Conservation (phyloP, 2,888 invertebrate species). For the Kryphioiulus occultus region DNA sequence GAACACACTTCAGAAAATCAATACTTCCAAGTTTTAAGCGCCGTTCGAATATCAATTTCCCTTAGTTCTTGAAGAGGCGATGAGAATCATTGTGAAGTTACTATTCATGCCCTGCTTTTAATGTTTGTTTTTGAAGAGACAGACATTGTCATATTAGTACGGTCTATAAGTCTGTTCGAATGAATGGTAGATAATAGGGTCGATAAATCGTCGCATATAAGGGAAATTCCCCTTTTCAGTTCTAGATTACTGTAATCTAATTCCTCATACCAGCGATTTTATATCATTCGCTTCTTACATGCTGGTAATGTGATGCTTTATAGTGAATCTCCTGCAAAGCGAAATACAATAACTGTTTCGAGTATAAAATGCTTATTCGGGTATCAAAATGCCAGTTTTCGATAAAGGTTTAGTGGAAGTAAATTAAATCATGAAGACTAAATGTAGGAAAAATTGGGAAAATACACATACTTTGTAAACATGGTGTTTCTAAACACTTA, state of each 20-base stretch:
- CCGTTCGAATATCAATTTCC: neutral
- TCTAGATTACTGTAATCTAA: neutral
- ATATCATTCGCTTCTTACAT: conserved; percentile 5
- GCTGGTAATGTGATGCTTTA: neutral
- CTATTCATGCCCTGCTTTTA: neutral
- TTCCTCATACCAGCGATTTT: neutral
- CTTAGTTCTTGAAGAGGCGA: neutral
- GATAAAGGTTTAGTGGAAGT: too few species aligned
- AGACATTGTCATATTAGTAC: neutral
- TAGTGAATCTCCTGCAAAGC: too few species aligned
- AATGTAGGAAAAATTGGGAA: too few species aligned
- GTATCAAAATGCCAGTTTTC: too few species aligned
- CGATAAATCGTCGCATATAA: neutral
- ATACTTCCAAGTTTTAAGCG: neutral
- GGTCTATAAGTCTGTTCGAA: neutral
- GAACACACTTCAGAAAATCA: neutral
- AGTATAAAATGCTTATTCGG: too few species aligned
- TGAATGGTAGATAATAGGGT: neutral
- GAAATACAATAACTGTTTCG: too few species aligned
- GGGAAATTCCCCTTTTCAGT: neutral
- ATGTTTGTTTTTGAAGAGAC: neutral
- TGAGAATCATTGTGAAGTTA: neutral
- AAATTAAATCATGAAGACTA: too few species aligned
- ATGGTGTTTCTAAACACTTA: too few species aligned
- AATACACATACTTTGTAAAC: too few species aligned